Base-by-base conservation (phyloP, 2,113 vertebrate species). In the Ancistrus triradiatus region DNA sequence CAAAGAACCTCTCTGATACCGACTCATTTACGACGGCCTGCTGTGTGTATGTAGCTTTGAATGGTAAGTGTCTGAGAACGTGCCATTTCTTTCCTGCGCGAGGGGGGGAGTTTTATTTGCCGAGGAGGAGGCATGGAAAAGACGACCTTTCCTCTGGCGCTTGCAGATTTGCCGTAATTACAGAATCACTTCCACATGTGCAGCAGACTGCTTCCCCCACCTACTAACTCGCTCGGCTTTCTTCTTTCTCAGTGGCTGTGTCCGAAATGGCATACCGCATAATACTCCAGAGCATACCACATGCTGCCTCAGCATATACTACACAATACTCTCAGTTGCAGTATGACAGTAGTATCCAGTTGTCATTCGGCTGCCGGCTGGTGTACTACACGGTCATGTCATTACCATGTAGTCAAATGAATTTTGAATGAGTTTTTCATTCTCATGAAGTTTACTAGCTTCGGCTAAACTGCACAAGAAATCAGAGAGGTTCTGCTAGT, bases 131-230 rank as follows among this genome's bases (percentile, higher is more conserved):
- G 79, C 77, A 83, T 83, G 81, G 83, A 85, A 82, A 85, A 84
- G 80, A 81, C 84, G 80, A 85, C 77, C 83, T 85, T 86, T 88
- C 82, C 81, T 84, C 83, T 83, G 80, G 81, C 85, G 85, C 86
- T 85, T 83, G 84, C 81, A 88, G 86, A 86, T 87, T 87, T 87
- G 81, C 85, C 80, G 78, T 89, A 89, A 88, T 90, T 88, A 89
- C 85, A 82, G 81, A 90, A 90, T 89, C 74, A 85, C 85, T 89
- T 90, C 88, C 87, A 90, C 85, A 90, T 90, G 88, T 88, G 85
- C 78, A 78, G 82, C 83, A 83, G 84, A 80, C 83, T 84, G 83
- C 82, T 78, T 83, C 74, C 51, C 51, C 79, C 78, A 18, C 51
- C 79, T 83, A 81, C 76, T 78, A 74, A 69, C 66, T 74, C 76